Evolutionary conservation across 2,113 vertebrate genomes (phyloP).

Genomic region (Oxygymnocypris stewartii): DNA sequence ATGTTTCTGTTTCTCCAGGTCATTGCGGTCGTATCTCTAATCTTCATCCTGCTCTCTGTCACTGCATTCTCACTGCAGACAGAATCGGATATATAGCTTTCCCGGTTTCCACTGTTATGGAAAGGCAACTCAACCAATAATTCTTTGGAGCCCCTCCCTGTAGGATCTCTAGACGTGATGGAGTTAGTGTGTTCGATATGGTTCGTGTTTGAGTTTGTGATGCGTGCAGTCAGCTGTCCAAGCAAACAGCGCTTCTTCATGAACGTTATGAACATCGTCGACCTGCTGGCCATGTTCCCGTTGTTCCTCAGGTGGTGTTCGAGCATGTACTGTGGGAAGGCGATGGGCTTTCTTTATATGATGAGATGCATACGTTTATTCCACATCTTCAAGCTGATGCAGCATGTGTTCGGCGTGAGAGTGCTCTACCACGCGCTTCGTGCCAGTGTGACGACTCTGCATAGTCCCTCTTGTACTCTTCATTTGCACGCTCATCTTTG

Average conservation of each 20-base stretch:
- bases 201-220: constrained; percentile 14
- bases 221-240: not conserved
- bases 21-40: not conserved
- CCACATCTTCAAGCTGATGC: constrained; percentile 5
- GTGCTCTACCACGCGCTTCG: not conserved
- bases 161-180: not conserved
- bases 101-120: too few species aligned
- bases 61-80: not conserved
- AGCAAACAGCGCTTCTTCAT: not conserved
- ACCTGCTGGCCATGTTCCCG: constrained; percentile 10
- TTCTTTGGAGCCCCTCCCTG: rapidly evolving
- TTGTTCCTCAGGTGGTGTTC: not conserved
- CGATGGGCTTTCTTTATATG: not conserved
- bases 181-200: constrained; percentile 12
- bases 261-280: not conserved
- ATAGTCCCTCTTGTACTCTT: not conserved
- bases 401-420: not conserved
- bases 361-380: constrained; percentile 2
- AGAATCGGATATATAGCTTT: too few species aligned
- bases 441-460: not conserved
- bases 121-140: not conserved
- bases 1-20: constrained; percentile 18
- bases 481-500: constrained; percentile 2
- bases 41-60: constrained; percentile 26
- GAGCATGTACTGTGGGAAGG: not conserved